Base-by-base conservation (phyloP, 2,113 vertebrate species). In the Solea solea region DNA sequence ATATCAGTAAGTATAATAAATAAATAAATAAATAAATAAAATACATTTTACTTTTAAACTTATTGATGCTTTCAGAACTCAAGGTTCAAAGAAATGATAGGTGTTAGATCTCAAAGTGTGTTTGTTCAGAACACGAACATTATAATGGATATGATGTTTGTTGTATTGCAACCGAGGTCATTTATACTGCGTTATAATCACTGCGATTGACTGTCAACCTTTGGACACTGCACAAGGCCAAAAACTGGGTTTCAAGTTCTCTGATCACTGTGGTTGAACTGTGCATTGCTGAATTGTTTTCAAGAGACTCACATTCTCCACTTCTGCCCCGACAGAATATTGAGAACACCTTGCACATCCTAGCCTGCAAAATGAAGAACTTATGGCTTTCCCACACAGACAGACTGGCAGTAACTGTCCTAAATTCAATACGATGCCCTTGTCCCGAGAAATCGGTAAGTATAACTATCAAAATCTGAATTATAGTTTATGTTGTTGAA, bases 311-410 rank as follows among this genome's bases (percentile, higher is more conserved):
- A n/a, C 15, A 2, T 64, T 0, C 4, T 34, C 3, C 2, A 34
- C 34, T 6, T 3, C 78, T 21, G 78, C 1, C 62, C 65, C 42
- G 54, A 21, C 85, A 91, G 89, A 48, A 54, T 46, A 0, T 71
- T 39, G 27, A 78, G 56, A 49, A 1, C 9, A 68, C 9, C 63
- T 46, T 92, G 49, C 50, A 73, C 53, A 25, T 0, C 4, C 63
- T 88, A 42, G 50, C 73, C 50, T 90, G 89, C 80, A 86, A 25
- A 72, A 84, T 91, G 76, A 16, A 15, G 45, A 54, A 1, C 0
- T 71, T 78, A 15, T 3, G 1, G 0, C 14, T 69, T 45, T 1
- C 8, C 3, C 0, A 51, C 0, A 70, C 59, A 10, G 1, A 41
- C 0, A 0, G 0, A 3, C 14, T 82, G 77, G 15, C 0, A 50